Conservation (phyloP, 2,797 vertebrate species). For the Nannoperca australis region DNA sequence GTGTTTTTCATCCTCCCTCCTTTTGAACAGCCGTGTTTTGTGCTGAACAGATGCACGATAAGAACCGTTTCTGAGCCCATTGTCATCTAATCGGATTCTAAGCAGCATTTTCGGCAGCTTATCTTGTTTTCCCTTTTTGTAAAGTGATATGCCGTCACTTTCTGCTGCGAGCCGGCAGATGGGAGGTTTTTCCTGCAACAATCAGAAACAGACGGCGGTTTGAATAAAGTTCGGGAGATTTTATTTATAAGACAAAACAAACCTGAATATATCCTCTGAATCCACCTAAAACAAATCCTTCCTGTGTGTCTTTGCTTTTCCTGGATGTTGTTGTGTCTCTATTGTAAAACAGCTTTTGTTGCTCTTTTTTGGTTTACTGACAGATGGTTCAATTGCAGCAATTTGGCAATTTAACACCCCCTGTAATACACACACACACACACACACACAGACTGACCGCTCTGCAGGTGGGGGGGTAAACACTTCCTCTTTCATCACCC, state of each 20-base stretch:
- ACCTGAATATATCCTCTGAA: slow-evolving; percentile 28
- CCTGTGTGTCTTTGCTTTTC: slow-evolving; percentile 31
- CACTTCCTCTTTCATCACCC: background rate
- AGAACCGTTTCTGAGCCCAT: background rate
- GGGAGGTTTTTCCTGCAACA: slow-evolving; percentile 6
- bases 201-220: slow-evolving; percentile 35
- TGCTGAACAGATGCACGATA: slow-evolving; percentile 18
- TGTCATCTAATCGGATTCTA: slow-evolving; percentile 17
- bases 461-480: background rate
- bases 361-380: slow-evolving; percentile 24
- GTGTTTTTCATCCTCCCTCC: background rate
- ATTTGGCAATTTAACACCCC: background rate
- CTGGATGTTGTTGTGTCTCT: slow-evolving; percentile 5
- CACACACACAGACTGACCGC: slow-evolving; percentile 14
- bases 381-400: slow-evolving; percentile 42
- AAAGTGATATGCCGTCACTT: slow-evolving; percentile 12
- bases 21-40: background rate
- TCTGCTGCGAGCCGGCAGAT: slow-evolving; percentile 24
- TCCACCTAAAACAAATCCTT: slow-evolving; percentile 35
- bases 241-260: slow-evolving; percentile 20
- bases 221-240: slow-evolving; percentile 22
- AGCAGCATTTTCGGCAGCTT: slow-evolving; percentile 32
- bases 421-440: slow-evolving; percentile 1
- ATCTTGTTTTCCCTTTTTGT: slow-evolving; percentile 42
- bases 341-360: slow-evolving; percentile 8